A percentile compares a stretch with the other conserved stretches of the same genome.
These are phyloP conservation scores for Noctua janthe DNA, from an alignment of 2,888 invertebrate genomes.

Conservation along the genomic window DNA sequence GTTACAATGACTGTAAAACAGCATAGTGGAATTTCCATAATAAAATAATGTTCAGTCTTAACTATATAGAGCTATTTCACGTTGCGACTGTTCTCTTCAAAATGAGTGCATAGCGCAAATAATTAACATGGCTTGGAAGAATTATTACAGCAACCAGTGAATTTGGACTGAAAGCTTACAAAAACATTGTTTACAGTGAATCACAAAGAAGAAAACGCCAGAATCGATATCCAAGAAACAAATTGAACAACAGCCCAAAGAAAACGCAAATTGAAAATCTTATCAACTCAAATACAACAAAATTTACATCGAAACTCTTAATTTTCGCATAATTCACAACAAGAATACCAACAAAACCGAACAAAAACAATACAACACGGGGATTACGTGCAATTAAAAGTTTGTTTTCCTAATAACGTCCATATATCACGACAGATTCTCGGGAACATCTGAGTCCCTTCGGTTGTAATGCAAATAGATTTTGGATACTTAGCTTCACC, in stretches of 20 bases:
- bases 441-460: slow-evolving; percentile 82
- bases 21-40: background rate
- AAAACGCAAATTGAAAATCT: slow-evolving; percentile 49
- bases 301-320: slow-evolving; percentile 31
- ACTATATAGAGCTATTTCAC: background rate
- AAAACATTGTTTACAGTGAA: background rate
- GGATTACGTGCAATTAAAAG: slow-evolving; percentile 88
- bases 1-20: slow-evolving; percentile 4
- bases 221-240: slow-evolving; percentile 21
- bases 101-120: background rate
- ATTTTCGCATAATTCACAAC: slow-evolving; percentile 60
- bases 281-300: slow-evolving; percentile 34
- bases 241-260: slow-evolving; percentile 6
- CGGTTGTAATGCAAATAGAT: slow-evolving; percentile 80
- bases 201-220: background rate
- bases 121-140: background rate
- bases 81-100: background rate
- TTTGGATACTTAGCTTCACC: slow-evolving; percentile 70
- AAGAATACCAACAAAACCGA: slow-evolving; percentile 44
- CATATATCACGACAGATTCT: slow-evolving; percentile 83
- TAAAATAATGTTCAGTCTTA: background rate
- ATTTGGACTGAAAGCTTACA: background rate
- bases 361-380: slow-evolving; percentile 76
- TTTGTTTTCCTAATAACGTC: slow-evolving; percentile 85
- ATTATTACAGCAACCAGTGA: background rate